Conservation (phyloP, 92 coral and sea anemone species). For the Epizoanthus scotinus region DNA sequence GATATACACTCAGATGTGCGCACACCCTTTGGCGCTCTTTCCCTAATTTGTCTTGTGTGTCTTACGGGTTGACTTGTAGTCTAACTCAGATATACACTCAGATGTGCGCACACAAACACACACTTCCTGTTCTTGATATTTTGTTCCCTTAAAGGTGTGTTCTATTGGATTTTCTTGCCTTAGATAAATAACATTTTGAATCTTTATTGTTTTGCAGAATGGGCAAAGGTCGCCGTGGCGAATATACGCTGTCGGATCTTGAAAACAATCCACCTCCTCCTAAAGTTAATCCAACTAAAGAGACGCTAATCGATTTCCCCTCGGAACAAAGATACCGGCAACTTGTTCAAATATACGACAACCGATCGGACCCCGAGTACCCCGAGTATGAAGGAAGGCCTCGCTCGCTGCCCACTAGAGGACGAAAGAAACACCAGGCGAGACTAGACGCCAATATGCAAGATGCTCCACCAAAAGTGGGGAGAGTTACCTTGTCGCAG, state of each 20-base stretch:
- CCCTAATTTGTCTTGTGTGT: too few species aligned
- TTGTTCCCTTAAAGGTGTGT: too few species aligned
- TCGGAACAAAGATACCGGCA: conserved; percentile 38
- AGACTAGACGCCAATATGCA: conserved; percentile 1
- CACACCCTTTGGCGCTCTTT: too few species aligned
- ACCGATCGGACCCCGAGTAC: conserved; percentile 23
- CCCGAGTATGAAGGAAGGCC: conserved; percentile 32
- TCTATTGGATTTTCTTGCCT: too few species aligned
- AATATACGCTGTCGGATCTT: conserved; percentile 65
- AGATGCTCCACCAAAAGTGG: conserved; percentile 31
- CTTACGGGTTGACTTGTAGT: too few species aligned
- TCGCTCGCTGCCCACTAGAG: conserved; percentile 27
- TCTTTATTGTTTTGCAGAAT: conserved; percentile 47
- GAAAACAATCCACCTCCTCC: conserved; percentile 43
- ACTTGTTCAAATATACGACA: conserved; percentile 21
- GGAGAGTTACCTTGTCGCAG: conserved; percentile 32
- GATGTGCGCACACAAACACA: too few species aligned
- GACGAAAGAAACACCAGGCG: conserved; percentile 27
- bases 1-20: too few species aligned
- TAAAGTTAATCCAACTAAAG: conserved; percentile 21
- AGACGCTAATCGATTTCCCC: conserved; percentile 35
- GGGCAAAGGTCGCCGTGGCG: conserved; percentile 76
- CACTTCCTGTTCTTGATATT: too few species aligned
- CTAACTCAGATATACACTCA: too few species aligned
- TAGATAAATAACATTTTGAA: too few species aligned